Base-by-base conservation (phyloP, 2,888 invertebrate species). In the Hypomecis atomaria region DNA sequence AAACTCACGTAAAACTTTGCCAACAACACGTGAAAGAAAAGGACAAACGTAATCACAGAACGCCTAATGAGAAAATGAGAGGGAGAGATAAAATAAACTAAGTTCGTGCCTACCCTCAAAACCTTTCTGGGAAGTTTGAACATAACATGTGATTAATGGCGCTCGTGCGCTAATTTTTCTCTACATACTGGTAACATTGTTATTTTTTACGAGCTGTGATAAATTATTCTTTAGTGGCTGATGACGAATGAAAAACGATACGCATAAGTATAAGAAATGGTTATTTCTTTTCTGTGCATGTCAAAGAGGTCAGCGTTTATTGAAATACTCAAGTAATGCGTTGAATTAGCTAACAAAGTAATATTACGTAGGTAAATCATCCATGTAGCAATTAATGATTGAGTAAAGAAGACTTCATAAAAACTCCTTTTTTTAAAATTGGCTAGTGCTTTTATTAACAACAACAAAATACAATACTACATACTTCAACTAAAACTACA, bases 121-220 rank as follows among this genome's bases (percentile, higher is more conserved):
- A 50, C 62, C 62, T 56, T 62, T 38, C 43, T 63, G 53, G 34
- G 56, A 58, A 63, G 53, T 63, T 63, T 48, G 58, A 58, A 48
- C 63, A 49, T 63, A 63, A 11, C 63, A 43, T 37, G 47, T 63
- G 63, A 63, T 63, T 63, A 62, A 62, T 62, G 62, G 43, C 42
- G 43, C 42, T 48, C 58, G 55, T 33, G 58, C 33, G 48, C 45
- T 62, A 62, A 56, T 62, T 56, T 62, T 62, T 62, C 38, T 50
- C 44, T 45, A 37, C 44, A 36, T 49, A 36, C 33, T 60, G 42
- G 49, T 55, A 45, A 50, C 13, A 34, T 45, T 40, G 34, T 44
- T 34, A 13, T 44, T 56, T 23, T 57, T 42, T 58, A 48, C 33
- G 40, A 40, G 54, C 33, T 36, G 8, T 43, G 34, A 42, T 34